Evolutionary conservation across 37 sponge, comb jelly and placozoan species (phyloP), one percentile per base, ranked within the genome.

Genomic region (Ianthella basta): DNA sequence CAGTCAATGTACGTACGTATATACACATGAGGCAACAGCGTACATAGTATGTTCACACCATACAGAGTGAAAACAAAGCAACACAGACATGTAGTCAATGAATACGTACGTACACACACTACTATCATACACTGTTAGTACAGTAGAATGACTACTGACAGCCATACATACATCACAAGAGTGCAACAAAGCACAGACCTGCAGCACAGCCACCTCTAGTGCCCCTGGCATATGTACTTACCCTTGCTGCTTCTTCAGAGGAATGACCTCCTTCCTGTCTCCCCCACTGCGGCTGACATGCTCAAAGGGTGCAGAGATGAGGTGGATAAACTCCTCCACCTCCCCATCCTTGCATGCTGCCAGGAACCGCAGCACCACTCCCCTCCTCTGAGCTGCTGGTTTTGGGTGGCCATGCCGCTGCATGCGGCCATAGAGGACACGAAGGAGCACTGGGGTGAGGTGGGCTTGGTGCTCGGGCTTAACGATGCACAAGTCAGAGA

Each of bases 371-470:
- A 95, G 87, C 24, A 95, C 85, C 16, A 79, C 30, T 15, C 84
- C 86, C 78, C 84, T 78, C 59, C 87, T 91, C 20, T 60, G 29
- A 25, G 78, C 57, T 16, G 68, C 91, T n/a, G 88, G 84, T 83
- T 84, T 92, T 30, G 78, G 23, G 20, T 80, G 53, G 19, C 55
- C 81, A 59, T 44, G 55, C 80, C 65, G 77, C 85, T 85, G 80
- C 89, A 95, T 86, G 27, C 91, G 86, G 6, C 94, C 96, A 79
- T 93, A 90, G 4, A 95, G 87, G 8, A 94, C 0, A 79, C 94
- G 80, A 57, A 92, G 35, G 56, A 96, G 80, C 2, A 96, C 60
- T 12, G 92, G 93, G 15, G 92, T 60, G 40, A 96, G 74, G 8
- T 84, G 55, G 21, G 80, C 61, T 19, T 83, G 32, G 72, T 96